These are phyloP conservation scores for Pholis gunnellus DNA, from an alignment of 2,113 vertebrate species.

Conservation along the genomic window DNA sequence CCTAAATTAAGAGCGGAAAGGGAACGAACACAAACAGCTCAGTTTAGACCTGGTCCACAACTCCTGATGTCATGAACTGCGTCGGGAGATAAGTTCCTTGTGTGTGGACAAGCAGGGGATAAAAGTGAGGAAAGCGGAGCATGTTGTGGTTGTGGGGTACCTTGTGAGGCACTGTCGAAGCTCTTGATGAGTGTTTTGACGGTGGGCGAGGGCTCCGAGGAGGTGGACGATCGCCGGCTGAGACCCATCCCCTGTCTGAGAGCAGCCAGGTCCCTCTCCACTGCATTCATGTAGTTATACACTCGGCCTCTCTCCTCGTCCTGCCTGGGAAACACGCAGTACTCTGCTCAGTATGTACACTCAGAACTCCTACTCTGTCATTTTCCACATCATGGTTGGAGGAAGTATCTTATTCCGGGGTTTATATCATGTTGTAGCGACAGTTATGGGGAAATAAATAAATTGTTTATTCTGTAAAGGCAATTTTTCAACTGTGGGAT, in stretches of 20 bases:
- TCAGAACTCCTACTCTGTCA: neutral
- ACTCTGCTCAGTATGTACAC: neutral
- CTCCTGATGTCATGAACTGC: neutral
- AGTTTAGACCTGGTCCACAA: neutral
- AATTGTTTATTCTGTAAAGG: neutral
- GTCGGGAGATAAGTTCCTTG: neutral
- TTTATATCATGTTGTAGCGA: neutral
- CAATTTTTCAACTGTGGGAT: neutral
- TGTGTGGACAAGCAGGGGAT: neutral
- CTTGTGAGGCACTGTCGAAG: conserved; percentile 96
- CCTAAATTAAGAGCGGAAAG: conserved; percentile 38
- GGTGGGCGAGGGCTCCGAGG: conserved; percentile 94
- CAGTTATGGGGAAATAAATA: neutral
- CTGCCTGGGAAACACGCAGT: conserved; percentile 81
- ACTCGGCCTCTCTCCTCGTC: conserved; percentile 96
- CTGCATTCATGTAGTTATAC: conserved; percentile 98
- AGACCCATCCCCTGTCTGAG: conserved; percentile 95
- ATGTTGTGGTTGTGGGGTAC: conserved; percentile 69
- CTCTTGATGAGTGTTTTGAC: conserved; percentile 98
- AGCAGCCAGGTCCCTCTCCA: conserved; percentile 94
- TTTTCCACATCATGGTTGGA: neutral
- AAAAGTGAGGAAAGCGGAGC: neutral
- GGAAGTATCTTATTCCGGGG: neutral
- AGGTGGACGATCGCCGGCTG: conserved; percentile 92
- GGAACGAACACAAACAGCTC: neutral